Percentiles rank a stretch among this genome's conserved stretches.
Conservation (phyloP, 2,797 vertebrate genomes). For the Schizopygopsis pylzovi region DNA sequence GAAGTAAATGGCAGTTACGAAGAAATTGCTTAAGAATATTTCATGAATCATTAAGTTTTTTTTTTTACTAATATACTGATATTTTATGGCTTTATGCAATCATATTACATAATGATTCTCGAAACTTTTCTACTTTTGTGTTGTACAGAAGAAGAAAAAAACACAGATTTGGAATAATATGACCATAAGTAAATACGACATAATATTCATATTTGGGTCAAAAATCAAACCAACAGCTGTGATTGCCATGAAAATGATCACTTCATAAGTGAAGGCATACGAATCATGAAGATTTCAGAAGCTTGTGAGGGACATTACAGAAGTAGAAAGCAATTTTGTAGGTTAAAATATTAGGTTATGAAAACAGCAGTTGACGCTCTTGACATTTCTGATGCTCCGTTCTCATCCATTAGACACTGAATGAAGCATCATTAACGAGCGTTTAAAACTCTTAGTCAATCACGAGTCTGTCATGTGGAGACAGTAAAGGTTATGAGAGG, state of each 20-base stretch:
- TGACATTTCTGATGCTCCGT: conserved; percentile 8
- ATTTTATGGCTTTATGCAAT: neutral
- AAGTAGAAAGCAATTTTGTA: neutral
- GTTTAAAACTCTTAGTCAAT: conserved; percentile 6
- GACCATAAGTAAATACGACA: neutral
- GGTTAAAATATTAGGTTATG: conserved; percentile 19
- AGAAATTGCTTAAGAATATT: too few species aligned
- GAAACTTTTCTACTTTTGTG: neutral
- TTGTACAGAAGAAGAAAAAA: neutral
- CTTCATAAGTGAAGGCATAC: neutral
- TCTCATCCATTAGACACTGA: conserved; percentile 40
- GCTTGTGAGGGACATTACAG: neutral
- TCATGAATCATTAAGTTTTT: too few species aligned
- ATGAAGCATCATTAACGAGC: conserved; percentile 14
- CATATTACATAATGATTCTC: neutral
- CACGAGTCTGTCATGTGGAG: neutral
- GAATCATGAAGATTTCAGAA: neutral
- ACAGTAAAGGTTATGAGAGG: conserved; percentile 14
- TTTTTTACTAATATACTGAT: too few species aligned
- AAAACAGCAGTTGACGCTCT: conserved; percentile 1
- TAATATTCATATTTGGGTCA: neutral
- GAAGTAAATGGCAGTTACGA: too few species aligned
- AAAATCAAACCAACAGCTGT: neutral
- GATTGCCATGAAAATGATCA: neutral
- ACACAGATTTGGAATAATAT: neutral